Evolutionary conservation across 2,888 invertebrate genomes (phyloP).

Genomic region (Acleris sparsana): DNA sequence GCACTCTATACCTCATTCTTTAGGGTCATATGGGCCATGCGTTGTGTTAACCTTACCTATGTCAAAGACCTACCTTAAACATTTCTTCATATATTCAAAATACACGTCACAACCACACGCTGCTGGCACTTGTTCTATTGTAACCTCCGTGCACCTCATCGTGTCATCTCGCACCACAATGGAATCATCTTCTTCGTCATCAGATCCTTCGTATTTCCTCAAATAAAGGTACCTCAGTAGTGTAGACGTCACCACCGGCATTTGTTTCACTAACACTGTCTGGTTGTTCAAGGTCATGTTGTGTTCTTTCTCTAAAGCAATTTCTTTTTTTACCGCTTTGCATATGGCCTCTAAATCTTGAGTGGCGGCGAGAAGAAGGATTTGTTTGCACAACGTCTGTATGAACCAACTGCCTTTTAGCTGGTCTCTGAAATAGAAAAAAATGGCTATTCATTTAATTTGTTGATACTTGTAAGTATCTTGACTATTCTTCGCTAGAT

Average conservation of each 20-base stretch:
- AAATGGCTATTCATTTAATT: too few species aligned
- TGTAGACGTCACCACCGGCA: slow-evolving; percentile 11
- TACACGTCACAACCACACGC: slow-evolving; percentile 2
- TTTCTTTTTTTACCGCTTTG: slow-evolving; percentile 22
- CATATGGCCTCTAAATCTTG: slow-evolving; percentile 31
- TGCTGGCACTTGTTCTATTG: neutral
- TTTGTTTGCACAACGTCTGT: slow-evolving; percentile 36
- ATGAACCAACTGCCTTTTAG: slow-evolving; percentile 39
- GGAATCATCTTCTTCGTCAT: neutral
- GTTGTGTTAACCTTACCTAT: too few species aligned
- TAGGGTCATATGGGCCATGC: too few species aligned
- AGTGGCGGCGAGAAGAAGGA: slow-evolving; percentile 15
- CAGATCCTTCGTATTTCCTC: slow-evolving; percentile 1
- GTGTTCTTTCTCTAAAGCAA: slow-evolving; percentile 11
- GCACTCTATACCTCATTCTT: too few species aligned
- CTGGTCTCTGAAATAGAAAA: slow-evolving; percentile 6
- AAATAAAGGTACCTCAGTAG: slow-evolving; percentile 11
- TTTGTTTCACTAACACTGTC: slow-evolving; percentile 4
- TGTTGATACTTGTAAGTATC: too few species aligned
- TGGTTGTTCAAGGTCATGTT: slow-evolving; percentile 2
- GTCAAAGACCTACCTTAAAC: slow-evolving; percentile 1
- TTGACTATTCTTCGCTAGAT: too few species aligned
- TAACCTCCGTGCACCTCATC: neutral
- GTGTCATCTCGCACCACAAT: neutral
- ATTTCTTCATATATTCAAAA: slow-evolving; percentile 17